Percentiles rank a stretch among this genome's conserved stretches.
phyloP scores from a whole-genome alignment of 1,140 invertebrate species.

The Leptopilina clavipes region DNA sequence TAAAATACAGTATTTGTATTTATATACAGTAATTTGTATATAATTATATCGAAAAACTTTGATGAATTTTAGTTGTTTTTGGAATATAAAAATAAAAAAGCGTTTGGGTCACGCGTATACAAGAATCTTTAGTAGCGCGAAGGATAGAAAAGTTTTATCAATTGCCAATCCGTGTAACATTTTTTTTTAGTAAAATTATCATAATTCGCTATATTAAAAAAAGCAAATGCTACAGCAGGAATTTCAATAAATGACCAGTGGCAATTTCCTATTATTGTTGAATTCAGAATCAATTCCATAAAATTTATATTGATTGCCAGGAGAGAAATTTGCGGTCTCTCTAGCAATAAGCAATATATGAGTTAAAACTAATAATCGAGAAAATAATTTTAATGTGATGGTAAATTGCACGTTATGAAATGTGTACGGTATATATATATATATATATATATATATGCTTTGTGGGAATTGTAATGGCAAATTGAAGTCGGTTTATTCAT shows the following conservation, averaged over 20 bases:
- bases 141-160: too few species aligned
- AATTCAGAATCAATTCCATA: constrained; percentile 1
- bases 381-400: constrained; percentile 11
- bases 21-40: too few species aligned
- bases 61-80: too few species aligned
- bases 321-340: not conserved
- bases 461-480: constrained; percentile 12
- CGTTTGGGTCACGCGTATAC: too few species aligned
- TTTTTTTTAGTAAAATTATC: too few species aligned
- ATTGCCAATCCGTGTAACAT: too few species aligned
- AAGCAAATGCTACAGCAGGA: too few species aligned
- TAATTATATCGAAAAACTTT: too few species aligned
- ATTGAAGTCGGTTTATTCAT: constrained; percentile 15
- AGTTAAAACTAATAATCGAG: constrained; percentile 15
- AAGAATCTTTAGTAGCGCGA: too few species aligned
- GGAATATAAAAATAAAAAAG: too few species aligned
- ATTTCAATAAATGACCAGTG: not conserved
- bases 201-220: too few species aligned
- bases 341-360: not conserved
- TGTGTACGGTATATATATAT: not conserved
- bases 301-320: not conserved
- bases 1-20: too few species aligned
- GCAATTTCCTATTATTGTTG: not conserved
- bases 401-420: constrained; percentile 32
- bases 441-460: not conserved